Conservation (phyloP, 2,888 invertebrate species). For the Dasysyrphus tricinctus region DNA sequence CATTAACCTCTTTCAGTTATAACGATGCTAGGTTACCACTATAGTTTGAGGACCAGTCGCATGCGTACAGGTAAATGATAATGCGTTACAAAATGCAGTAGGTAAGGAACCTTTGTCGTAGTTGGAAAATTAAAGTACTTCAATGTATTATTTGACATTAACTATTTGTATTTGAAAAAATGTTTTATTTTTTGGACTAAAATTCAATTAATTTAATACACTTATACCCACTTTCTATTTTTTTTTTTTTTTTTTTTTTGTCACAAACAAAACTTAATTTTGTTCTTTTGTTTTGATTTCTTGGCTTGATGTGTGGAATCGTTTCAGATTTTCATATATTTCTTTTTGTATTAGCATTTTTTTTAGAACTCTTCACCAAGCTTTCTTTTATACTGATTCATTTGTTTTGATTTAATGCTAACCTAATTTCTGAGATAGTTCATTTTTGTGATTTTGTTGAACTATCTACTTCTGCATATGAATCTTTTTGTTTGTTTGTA, state of each 20-base stretch:
- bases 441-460: neutral
- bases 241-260: neutral
- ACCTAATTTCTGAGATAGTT: neutral
- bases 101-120: too few relatives aligned
- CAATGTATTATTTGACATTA: too few relatives aligned
- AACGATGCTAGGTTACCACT: conserved; percentile 11
- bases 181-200: neutral
- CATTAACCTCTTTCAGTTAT: conserved; percentile 41
- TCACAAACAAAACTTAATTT: neutral
- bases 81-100: too few relatives aligned
- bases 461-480: neutral
- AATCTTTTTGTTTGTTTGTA: too few relatives aligned
- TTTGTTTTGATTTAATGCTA: neutral
- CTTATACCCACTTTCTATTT: conserved; percentile 2
- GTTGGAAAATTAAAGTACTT: too few relatives aligned
- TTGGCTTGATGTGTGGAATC: neutral
- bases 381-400: neutral
- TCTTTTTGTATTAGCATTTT: neutral
- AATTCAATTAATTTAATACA: neutral
- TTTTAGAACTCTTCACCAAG: neutral
- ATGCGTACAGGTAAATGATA: neutral
- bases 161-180: too few relatives aligned
- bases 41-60: neutral
- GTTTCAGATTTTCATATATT: neutral
- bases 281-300: neutral